Evolutionary conservation across 2,113 vertebrate genomes (phyloP).

Genomic region (Mus pahari): DNA sequence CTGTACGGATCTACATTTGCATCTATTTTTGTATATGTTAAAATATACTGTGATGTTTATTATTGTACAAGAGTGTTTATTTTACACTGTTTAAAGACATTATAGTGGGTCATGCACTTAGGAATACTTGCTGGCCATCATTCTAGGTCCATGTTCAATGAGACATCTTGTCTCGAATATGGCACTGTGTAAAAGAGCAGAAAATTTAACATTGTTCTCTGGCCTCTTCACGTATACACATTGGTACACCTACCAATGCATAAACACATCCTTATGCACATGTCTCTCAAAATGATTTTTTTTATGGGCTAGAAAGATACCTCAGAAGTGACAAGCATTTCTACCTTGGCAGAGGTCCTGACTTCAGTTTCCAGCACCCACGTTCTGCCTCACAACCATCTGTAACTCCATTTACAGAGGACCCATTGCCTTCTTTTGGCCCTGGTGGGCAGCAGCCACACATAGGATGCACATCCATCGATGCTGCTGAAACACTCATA

Average conservation of each 20-base stretch:
- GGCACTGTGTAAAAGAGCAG: neutral
- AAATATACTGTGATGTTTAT: neutral
- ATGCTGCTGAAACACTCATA: neutral
- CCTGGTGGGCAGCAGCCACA: neutral
- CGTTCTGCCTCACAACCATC: neutral
- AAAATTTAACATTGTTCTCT: neutral
- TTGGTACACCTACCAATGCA: neutral
- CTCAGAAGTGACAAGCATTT: neutral
- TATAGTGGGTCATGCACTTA: neutral
- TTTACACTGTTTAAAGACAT: neutral
- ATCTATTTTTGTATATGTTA: neutral
- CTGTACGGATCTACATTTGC: neutral
- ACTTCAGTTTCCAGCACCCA: neutral
- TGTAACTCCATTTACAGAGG: neutral
- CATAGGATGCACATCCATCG: too few relatives aligned
- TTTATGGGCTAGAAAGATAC: neutral
- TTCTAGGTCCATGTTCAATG: neutral
- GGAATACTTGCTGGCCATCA: neutral
- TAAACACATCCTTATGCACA: neutral
- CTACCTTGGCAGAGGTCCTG: neutral
- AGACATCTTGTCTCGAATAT: neutral
- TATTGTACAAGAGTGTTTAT: neutral
- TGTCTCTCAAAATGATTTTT: neutral
- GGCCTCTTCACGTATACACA: neutral
- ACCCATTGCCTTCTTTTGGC: neutral